Evolutionary conservation across 2,797 vertebrate genomes (phyloP).

Genomic region (Lutjanus argentimaculatus): DNA sequence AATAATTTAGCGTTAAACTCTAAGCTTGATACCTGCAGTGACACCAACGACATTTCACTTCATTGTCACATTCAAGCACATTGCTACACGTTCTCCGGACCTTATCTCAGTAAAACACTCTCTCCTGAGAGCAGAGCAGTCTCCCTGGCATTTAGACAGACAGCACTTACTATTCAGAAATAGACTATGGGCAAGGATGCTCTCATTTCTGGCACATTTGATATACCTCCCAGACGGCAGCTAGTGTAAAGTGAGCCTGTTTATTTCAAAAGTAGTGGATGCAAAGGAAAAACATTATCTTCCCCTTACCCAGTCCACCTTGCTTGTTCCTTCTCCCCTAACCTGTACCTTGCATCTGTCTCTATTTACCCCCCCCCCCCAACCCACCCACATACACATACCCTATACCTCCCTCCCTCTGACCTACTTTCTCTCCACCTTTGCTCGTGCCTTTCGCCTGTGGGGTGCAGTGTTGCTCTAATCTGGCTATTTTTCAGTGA

Average conservation of each 20-base stretch:
- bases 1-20: constrained; percentile 5
- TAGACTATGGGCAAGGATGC: not conserved
- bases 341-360: constrained; percentile 14
- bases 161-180: constrained; percentile 31
- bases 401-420: constrained; percentile 41
- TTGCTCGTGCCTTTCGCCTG: constrained; percentile 62
- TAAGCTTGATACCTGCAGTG: constrained; percentile 8
- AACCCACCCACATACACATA: not conserved
- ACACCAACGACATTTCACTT: constrained; percentile 11
- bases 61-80: constrained; percentile 14
- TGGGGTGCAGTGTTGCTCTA: constrained; percentile 77
- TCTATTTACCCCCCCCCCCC: constrained; percentile 16
- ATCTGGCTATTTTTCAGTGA: constrained; percentile 19
- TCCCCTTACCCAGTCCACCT: not conserved
- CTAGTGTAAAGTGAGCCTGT: constrained; percentile 4
- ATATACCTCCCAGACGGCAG: constrained; percentile 6
- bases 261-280: constrained; percentile 23
- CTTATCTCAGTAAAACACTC: constrained; percentile 38
- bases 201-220: constrained; percentile 30
- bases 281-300: not conserved
- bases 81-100: not conserved
- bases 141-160: constrained; percentile 33
- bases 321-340: constrained; percentile 8
- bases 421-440: constrained; percentile 74
- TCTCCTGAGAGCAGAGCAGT: constrained; percentile 2